Conservation (phyloP, 2,113 vertebrate genomes). For the Brevimyrus niger region DNA sequence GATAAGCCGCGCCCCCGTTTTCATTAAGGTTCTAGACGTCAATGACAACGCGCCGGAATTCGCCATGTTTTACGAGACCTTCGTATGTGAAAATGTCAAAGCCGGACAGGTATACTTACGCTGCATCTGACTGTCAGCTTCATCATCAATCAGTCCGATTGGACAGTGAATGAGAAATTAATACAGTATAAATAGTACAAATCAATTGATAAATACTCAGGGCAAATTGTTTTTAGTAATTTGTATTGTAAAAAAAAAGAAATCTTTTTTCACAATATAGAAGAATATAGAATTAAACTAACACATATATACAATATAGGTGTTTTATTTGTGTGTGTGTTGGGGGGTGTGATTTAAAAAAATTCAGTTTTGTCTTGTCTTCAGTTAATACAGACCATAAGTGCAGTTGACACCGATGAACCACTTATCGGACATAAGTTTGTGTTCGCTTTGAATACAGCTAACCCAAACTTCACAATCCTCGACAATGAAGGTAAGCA, state of each 20-base stretch:
- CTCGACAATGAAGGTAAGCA: conserved; percentile 82
- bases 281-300: background rate
- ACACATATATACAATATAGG: background rate
- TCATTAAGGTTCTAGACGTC: conserved; percentile 74
- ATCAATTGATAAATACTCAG: background rate
- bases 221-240: background rate
- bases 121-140: background rate
- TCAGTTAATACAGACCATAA: conserved; percentile 82
- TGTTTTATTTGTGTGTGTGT: background rate
- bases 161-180: background rate
- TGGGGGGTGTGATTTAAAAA: background rate
- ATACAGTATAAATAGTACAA: background rate
- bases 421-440: conserved; percentile 81
- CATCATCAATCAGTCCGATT: background rate
- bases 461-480: conserved; percentile 80
- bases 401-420: conserved; percentile 79
- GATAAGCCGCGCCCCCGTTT: conserved; percentile 68
- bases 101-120: conserved; percentile 66
- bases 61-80: conserved; percentile 77
- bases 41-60: conserved; percentile 80
- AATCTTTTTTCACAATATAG: background rate
- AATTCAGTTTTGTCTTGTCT: conserved; percentile 24
- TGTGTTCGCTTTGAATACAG: conserved; percentile 76
- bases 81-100: conserved; percentile 81
- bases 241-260: background rate